Base-by-base conservation (phyloP, 2,888 invertebrate genomes). In the Xylota segnis region DNA sequence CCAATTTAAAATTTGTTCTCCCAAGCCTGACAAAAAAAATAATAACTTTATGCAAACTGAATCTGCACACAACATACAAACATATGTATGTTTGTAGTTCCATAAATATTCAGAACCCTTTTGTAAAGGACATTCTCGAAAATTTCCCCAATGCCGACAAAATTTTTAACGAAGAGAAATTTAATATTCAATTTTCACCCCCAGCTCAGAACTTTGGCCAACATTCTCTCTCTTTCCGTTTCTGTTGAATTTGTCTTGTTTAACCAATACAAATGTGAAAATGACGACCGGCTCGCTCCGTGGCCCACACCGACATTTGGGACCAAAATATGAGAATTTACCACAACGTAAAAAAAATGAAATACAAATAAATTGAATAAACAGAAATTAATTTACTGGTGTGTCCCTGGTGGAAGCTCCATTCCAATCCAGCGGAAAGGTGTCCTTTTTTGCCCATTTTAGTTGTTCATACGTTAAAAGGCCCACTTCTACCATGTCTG, bases 341-440 rank as follows among this genome's bases (percentile, higher is more conserved):
- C 40, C 37, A 40, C 34, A 66, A 34, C 9, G 18, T 7, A 65
- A 50, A 52, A 37, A n/a, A 32, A 37, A 7, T 18, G 16, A 52
- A 27, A 27, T 56, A 29, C 43, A 68, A 68, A 66, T 52, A 76
- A 76, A 68, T 59, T 76, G 59, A 76, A 68, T 76, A 59, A 76
- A 76, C 59, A 68, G 59, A 76, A 76, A 76, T 68, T 68, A 76
- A 59, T 76, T 68, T 68, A 52, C 68, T 16, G 32, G 6, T 40
- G 23, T 23, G 16, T 68, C 52, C 59, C 52, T 59, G 68, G 47
- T 9, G 58, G 59, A 14, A 50, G 40, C 6, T 40, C 34, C n/a
- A 40, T 58, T 66, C 29, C 23, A 47, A 47, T 23, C 18, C n/a
- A 10, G 7, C 23, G 4, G 47, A 1, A 34, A 59, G 10, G 29